Percentiles rank a stretch among this genome's conserved stretches.
These are phyloP conservation scores for Crambe crambe DNA, from an alignment of 37 sponge, comb jelly and placozoan species.

Conservation along the genomic window DNA sequence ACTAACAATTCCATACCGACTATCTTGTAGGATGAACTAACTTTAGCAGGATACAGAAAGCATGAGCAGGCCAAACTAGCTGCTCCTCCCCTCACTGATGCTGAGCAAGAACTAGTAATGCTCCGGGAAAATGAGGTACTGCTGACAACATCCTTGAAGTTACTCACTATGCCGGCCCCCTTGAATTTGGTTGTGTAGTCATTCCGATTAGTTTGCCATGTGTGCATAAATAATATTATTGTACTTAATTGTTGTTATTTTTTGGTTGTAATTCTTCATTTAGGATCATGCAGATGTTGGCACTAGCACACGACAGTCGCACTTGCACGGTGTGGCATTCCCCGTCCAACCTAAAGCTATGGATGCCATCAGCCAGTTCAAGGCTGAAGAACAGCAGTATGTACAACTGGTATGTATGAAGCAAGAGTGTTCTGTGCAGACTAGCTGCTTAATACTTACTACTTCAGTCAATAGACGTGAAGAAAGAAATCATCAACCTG, in stretches of 20 bases:
- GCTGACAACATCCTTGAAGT: too few species aligned
- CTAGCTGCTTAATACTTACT: background rate
- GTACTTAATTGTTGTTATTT: too few species aligned
- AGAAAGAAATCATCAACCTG: conserved; percentile 60
- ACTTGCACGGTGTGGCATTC: conserved; percentile 83
- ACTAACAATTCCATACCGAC: background rate
- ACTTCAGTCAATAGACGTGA: conserved; percentile 2
- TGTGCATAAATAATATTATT: too few species aligned
- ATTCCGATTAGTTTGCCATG: too few species aligned
- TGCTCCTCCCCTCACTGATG: conserved; percentile 87
- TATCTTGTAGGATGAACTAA: conserved; percentile 69
- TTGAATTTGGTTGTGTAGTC: too few species aligned
- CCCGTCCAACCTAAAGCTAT: conserved; percentile 62
- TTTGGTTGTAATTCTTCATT: too few species aligned
- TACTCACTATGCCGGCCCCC: too few species aligned
- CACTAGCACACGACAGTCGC: conserved; percentile 71
- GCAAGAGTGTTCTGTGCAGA: background rate
- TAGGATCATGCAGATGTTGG: conserved; percentile 75
- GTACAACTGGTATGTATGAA: conserved; percentile 73
- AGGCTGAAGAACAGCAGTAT: conserved; percentile 22
- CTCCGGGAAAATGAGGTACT: conserved; percentile 66
- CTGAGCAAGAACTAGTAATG: conserved; percentile 66
- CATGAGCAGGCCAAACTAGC: conserved; percentile 66
- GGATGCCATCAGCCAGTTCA: conserved; percentile 52
- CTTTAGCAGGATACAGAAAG: conserved; percentile 76